Evolutionary conservation across 2,113 vertebrate genomes (phyloP).

Genomic region (Gymnarchus niloticus): DNA sequence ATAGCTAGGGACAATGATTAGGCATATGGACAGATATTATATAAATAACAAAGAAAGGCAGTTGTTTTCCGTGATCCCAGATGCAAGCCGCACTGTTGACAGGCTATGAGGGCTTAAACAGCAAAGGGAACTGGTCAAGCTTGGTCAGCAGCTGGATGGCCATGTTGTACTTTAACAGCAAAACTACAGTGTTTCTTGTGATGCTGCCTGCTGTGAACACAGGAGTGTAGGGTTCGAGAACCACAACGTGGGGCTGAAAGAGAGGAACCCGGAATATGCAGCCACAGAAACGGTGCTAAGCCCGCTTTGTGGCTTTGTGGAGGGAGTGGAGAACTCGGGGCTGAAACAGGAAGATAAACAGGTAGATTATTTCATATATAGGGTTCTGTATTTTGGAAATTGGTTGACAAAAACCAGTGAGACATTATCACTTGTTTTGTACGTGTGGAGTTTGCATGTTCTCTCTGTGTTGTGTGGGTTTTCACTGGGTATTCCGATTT

Average conservation of each 20-base stretch:
- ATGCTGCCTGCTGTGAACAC: too few species aligned
- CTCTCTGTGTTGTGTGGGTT: neutral
- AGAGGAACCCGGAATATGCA: too few species aligned
- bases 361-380: too few species aligned
- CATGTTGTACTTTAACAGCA: too few species aligned
- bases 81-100: neutral
- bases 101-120: neutral
- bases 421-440: neutral
- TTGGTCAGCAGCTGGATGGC: too few species aligned
- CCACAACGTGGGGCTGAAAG: too few species aligned
- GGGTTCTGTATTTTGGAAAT: neutral
- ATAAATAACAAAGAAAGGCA: neutral
- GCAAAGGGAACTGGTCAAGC: neutral
- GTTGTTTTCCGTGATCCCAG: neutral
- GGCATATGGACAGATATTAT: neutral
- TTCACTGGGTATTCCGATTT: neutral
- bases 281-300: too few species aligned
- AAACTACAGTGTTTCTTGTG: too few species aligned
- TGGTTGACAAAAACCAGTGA: neutral
- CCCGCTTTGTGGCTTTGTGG: too few species aligned
- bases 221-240: too few species aligned
- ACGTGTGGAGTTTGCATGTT: neutral
- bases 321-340: too few species aligned
- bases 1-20: neutral
- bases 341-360: too few species aligned